Evolutionary conservation across 2,888 invertebrate genomes (phyloP).

Genomic region (Melanostoma mellinum): DNA sequence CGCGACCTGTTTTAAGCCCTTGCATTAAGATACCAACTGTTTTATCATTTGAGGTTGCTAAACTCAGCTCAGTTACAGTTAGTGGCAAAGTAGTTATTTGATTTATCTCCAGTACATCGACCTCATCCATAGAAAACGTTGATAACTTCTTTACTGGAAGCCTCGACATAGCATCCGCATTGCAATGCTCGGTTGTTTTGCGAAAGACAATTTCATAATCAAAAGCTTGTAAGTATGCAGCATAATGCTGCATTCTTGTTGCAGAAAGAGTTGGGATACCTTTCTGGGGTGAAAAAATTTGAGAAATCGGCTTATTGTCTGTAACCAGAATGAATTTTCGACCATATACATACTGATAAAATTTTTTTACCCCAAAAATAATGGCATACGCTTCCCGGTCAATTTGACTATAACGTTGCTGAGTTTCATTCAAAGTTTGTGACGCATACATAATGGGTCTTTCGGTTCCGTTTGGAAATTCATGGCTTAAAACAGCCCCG

Average conservation of each 20-base stretch:
- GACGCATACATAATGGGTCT: slow-evolving; percentile 45
- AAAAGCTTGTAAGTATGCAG: slow-evolving; percentile 69
- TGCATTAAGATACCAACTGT: slow-evolving; percentile 1
- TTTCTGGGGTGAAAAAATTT: slow-evolving; percentile 65
- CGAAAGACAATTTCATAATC: slow-evolving; percentile 47
- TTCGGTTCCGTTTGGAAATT: slow-evolving; percentile 32
- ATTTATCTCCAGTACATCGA: too few relatives aligned
- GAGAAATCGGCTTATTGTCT: slow-evolving; percentile 74
- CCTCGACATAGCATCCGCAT: slow-evolving; percentile 71
- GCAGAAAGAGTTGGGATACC: slow-evolving; percentile 69
- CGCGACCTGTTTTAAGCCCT: slow-evolving; percentile 28
- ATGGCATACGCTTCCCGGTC: slow-evolving; percentile 77
- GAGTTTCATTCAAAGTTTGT: slow-evolving; percentile 27
- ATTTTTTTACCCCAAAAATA: slow-evolving; percentile 78
- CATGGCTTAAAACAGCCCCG: slow-evolving; percentile 29
- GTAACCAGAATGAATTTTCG: slow-evolving; percentile 73
- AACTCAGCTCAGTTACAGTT: background rate
- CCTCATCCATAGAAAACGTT: too few relatives aligned
- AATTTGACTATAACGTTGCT: slow-evolving; percentile 66
- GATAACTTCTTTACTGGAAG: slow-evolving; percentile 36
- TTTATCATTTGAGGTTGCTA: slow-evolving; percentile 31
- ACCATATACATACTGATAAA: slow-evolving; percentile 80
- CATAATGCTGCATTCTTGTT: slow-evolving; percentile 74
- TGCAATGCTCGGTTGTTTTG: slow-evolving; percentile 43
- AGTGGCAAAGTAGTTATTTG: background rate